phyloP scores from a whole-genome alignment of 1,140 invertebrate genomes.

The Dinoponera quadriceps region DNA sequence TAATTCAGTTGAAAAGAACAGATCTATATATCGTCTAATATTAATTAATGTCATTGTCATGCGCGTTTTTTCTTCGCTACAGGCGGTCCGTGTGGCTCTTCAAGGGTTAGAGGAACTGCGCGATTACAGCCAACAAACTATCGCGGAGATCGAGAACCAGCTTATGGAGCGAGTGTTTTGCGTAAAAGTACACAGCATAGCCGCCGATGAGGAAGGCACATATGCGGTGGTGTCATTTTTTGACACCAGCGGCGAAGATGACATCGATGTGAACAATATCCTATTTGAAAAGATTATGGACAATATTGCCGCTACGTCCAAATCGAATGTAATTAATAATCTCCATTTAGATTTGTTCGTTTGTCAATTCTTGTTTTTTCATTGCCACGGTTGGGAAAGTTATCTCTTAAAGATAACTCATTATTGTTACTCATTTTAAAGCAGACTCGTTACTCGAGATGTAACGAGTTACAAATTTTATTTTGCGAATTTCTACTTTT shows the following conservation, averaged over 20 bases:
- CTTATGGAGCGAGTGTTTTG: constrained; percentile 67
- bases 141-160: constrained; percentile 69
- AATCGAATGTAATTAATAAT: constrained; percentile 23
- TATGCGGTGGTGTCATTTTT: constrained; percentile 68
- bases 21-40: neutral
- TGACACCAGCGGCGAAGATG: constrained; percentile 69
- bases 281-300: constrained; percentile 73
- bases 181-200: constrained; percentile 54
- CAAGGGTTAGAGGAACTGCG: constrained; percentile 87
- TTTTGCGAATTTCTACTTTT: no score
- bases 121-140: constrained; percentile 69
- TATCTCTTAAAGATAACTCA: no score
- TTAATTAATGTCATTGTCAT: constrained; percentile 13
- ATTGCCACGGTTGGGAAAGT: no score
- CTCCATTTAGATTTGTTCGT: constrained; percentile 15
- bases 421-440: no score
- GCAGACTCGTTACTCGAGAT: no score
- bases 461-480: no score
- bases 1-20: no score
- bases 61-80: constrained; percentile 53
- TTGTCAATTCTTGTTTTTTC: neutral
- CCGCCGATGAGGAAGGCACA: constrained; percentile 40
- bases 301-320: constrained; percentile 56
- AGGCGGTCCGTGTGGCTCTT: constrained; percentile 88
- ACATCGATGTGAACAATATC: constrained; percentile 78